Base-by-base conservation (phyloP, 2,113 vertebrate species). In the Notarius quadriscutis region DNA sequence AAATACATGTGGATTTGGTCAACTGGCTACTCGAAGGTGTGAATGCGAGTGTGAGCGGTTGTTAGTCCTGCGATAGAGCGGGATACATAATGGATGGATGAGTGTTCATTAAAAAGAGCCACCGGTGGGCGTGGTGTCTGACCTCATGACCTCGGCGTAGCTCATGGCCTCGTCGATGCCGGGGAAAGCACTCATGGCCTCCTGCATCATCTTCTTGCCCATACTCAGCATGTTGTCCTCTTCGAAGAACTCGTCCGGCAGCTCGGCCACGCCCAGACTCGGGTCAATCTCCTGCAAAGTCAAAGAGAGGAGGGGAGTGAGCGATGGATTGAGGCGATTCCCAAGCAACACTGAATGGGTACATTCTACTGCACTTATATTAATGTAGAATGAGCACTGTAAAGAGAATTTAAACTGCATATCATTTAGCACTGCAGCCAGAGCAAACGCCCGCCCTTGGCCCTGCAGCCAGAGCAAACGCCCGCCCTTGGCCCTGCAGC, bases 181-280 rank as follows among this genome's bases (percentile, higher is more conserved):
- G 0, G 97, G 98, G 93, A 99, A 99, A 30, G 98, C 97, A 0
- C 97, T 99, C 97, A 99, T 98, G 53, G 97, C 98, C 88, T 98
- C 97, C 93, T 99, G 98, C 97, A 99, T 99, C 98, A 99, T 99
- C 92, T 98, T 99, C 92, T 99, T 99, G 71, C 98, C 97, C 98
- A 99, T 97, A 92, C 97, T 98, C 63, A 99, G 94, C 97, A 99
- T 97, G 94, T 96, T 99, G 94, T 98, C 98, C 77, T 99, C 98
- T 91, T 99, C 98, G 0, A 99, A 98, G 91, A 99, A 98, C 93
- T 99, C 98, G 0, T 99, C 98, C 0, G 97, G 97, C 41, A 99
- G 96, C 88, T 99, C 98, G 0, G 97, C 97, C 87, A 98, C 97
- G 0, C 97, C 98, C 89, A 99, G 93, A 91, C 97, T 99, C 4